phyloP scores from a whole-genome alignment of 2,888 invertebrate species.

The Macropis europaea region DNA sequence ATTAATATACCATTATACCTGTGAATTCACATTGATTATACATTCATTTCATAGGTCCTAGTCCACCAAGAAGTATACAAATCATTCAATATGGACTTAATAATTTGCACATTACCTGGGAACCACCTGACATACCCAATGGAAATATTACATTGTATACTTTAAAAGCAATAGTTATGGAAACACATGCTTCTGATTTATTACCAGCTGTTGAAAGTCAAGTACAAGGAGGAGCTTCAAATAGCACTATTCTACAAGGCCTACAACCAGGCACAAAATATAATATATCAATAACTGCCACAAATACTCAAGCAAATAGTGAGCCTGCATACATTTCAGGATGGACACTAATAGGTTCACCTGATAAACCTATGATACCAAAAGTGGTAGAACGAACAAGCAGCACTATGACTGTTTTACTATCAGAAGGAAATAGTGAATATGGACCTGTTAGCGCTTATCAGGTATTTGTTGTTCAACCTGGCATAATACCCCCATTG shows the following conservation, averaged over 20 bases:
- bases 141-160: slow-evolving; percentile 80
- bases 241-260: slow-evolving; percentile 75
- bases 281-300: slow-evolving; percentile 86
- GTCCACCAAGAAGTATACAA: slow-evolving; percentile 85
- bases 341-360: slow-evolving; percentile 88
- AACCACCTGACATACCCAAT: slow-evolving; percentile 80
- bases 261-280: slow-evolving; percentile 89
- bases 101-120: slow-evolving; percentile 78
- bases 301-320: slow-evolving; percentile 83
- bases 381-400: slow-evolving; percentile 83
- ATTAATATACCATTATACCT: neutral
- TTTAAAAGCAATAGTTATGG: slow-evolving; percentile 74
- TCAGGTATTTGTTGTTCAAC: slow-evolving; percentile 86
- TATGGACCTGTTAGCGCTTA: slow-evolving; percentile 90
- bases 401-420: slow-evolving; percentile 84
- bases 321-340: slow-evolving; percentile 82
- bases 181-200: slow-evolving; percentile 70
- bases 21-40: neutral
- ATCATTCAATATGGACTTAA: slow-evolving; percentile 81
- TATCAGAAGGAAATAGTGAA: slow-evolving; percentile 86
- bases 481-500: slow-evolving; percentile 84
- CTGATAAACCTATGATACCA: slow-evolving; percentile 84
- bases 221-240: slow-evolving; percentile 74
- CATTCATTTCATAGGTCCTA: slow-evolving; percentile 81
- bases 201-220: slow-evolving; percentile 71